Percentiles rank a stretch among this genome's conserved stretches.
These are phyloP conservation scores for Caiman crocodilus DNA, from an alignment of 2,797 vertebrate species.

Conservation along the genomic window DNA sequence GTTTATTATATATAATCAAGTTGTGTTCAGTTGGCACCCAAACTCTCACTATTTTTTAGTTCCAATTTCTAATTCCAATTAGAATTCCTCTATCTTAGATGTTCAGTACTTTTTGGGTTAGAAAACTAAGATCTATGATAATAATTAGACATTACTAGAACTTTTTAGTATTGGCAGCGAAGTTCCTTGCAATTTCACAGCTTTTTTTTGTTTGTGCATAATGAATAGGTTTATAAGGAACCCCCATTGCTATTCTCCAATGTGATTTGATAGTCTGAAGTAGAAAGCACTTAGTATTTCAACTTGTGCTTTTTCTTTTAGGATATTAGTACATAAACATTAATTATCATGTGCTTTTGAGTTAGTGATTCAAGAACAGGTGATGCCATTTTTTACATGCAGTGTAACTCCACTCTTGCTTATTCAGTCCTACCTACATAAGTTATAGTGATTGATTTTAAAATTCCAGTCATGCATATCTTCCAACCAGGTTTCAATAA, in stretches of 20 bases:
- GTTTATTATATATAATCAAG: background rate
- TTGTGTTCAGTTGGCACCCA: background rate
- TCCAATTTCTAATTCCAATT: background rate
- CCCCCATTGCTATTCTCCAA: background rate
- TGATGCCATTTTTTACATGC: background rate
- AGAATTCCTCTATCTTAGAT: background rate
- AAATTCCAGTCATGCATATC: background rate
- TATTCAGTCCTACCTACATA: background rate
- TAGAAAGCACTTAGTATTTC: background rate
- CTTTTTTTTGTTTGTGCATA: background rate
- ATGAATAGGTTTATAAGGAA: background rate
- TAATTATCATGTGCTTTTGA: background rate
- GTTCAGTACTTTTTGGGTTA: background rate
- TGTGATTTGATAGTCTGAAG: background rate
- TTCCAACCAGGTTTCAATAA: background rate
- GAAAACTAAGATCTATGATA: background rate
- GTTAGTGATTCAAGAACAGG: background rate
- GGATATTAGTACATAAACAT: background rate
- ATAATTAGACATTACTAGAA: background rate
- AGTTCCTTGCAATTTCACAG: background rate
- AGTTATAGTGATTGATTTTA: background rate
- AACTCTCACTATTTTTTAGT: background rate
- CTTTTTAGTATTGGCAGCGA: background rate
- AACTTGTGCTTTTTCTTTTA: background rate
- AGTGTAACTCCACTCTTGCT: background rate